A percentile compares a stretch with the other conserved stretches of the same genome.
phyloP scores from a whole-genome alignment of 2,113 vertebrate genomes.

The Dasyornis broadbenti region DNA sequence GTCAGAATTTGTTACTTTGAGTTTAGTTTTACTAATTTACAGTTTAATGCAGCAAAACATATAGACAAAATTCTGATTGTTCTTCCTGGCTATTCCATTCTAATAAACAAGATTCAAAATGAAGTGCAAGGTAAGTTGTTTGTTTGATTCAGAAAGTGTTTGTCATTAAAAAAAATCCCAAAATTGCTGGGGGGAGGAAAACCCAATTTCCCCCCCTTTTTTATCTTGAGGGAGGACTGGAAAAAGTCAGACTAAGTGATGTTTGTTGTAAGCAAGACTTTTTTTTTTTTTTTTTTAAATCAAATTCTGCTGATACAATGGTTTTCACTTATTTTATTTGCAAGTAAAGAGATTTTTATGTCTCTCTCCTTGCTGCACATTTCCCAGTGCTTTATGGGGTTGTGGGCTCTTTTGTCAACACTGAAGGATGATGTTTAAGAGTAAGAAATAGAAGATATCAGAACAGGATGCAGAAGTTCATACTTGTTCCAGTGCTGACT shows the following conservation, averaged over 20 bases:
- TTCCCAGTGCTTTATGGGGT: neutral
- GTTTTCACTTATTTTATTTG: neutral
- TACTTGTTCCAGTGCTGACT: neutral
- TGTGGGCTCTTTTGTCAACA: neutral
- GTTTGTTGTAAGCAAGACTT: neutral
- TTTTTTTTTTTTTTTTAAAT: neutral
- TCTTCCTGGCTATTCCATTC: neutral
- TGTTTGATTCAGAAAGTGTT: neutral
- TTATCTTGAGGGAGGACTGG: neutral
- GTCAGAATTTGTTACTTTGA: neutral
- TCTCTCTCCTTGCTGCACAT: neutral
- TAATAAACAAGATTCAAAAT: neutral
- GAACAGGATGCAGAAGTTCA: neutral
- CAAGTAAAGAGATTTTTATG: neutral
- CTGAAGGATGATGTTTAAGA: neutral
- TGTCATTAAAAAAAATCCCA: neutral
- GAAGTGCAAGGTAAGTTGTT: neutral
- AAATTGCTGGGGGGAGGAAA: fast-evolving
- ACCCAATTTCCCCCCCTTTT: neutral
- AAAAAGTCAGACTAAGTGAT: neutral
- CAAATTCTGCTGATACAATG: neutral
- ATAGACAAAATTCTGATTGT: neutral
- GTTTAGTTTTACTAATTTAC: neutral
- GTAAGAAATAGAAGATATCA: neutral
- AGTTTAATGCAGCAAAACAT: neutral